Base-by-base conservation (phyloP, 2,113 vertebrate genomes). In the Cephalopterus ornatus region DNA sequence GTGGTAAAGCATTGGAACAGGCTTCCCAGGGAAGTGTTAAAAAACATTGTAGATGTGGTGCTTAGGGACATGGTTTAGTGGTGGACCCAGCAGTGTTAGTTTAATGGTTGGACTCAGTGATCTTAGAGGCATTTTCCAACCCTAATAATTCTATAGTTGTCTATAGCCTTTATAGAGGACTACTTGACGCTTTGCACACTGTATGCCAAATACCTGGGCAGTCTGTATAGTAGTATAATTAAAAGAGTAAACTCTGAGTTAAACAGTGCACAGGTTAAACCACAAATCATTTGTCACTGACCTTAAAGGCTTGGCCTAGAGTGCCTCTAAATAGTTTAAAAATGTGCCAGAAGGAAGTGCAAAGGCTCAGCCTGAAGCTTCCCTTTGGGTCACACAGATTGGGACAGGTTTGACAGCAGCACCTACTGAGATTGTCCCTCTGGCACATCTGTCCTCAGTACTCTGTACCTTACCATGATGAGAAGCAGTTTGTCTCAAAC, bases 401-500 rank as follows among this genome's bases (percentile, higher is more conserved):
- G 5, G 18, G 52, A 65, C 11, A 37, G 26, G 35, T 62, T 11
- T 39, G 59, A 80, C 76, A 82, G 35, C 35, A 82, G 53, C 24
- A 73, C 19, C 22, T 65, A 27, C 46, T 1, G 3, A 56, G 44
- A 55, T 47, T 1, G 3, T 63, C 22, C 15, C 42, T 78, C 47
- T 22, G 23, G 46, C 62, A 66, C n/a, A 46, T 62, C 49, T 81
- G 37, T 67, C 47, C 37, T 62, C 61, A 75, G 32, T 3, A 2
- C 39, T 55, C 63, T 27, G 26, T 20, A 56, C 37, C 17, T 76
- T 52, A n/a, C 47, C 12, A 23, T 32, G 65, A 47, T 26, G 22
- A 73, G 16, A 96, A 79, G 47, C 49, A 53, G 30, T 71, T 74
- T 79, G 59, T 77, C 62, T 77, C 53, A 68, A 85, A 66, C 23